Conservation (phyloP, 2,113 vertebrate genomes). For the Corapipo altera region DNA sequence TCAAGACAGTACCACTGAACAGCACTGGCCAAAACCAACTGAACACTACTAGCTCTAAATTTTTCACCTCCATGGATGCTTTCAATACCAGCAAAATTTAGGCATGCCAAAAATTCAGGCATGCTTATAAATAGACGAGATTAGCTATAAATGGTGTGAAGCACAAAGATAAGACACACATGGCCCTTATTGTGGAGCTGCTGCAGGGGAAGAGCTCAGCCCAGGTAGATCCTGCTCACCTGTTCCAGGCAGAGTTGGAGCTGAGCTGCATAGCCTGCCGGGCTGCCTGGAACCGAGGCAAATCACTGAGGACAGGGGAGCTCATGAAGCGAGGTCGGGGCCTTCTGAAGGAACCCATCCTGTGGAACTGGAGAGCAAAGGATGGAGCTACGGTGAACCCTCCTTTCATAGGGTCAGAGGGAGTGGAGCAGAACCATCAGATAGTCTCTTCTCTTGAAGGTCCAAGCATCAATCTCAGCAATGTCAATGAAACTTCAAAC, state of each 20-base stretch:
- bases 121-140: neutral
- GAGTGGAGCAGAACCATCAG: neutral
- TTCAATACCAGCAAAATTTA: neutral
- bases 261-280: slow-evolving; percentile 83
- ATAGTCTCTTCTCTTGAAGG: slow-evolving; percentile 13
- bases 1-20: neutral
- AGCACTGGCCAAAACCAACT: neutral
- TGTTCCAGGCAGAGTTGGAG: slow-evolving; percentile 93
- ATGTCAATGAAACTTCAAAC: neutral
- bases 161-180: neutral
- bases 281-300: slow-evolving; percentile 82
- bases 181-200: fast-evolving
- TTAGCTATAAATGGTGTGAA: neutral
- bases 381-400: slow-evolving; percentile 28
- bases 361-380: slow-evolving; percentile 58
- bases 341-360: slow-evolving; percentile 80
- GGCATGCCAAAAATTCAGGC: neutral
- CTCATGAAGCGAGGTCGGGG: slow-evolving; percentile 92
- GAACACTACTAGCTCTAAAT: neutral
- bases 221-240: slow-evolving; percentile 64
- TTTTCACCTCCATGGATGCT: neutral
- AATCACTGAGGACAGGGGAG: slow-evolving; percentile 91
- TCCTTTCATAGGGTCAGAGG: slow-evolving; percentile 71
- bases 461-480: fast-evolving
- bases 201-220: neutral